A percentile compares a stretch with the other conserved stretches of the same genome.
Conservation (phyloP, 1,140 invertebrate species). For the Eupeodes corollae region DNA sequence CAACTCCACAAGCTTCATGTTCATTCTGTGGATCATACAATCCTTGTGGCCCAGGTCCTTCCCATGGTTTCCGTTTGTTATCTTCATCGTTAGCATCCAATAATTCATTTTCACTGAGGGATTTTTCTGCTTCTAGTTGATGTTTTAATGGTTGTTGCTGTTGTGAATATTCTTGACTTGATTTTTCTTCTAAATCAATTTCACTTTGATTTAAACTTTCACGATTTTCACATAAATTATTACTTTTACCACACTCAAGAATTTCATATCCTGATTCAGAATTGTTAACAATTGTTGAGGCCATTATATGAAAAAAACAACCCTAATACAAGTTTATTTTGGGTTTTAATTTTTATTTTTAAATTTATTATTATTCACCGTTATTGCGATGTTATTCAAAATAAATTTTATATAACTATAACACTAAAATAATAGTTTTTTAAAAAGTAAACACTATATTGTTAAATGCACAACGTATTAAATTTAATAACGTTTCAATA, state of each 20-base stretch:
- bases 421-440: too few relatives aligned
- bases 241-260: slow-evolving; percentile 17
- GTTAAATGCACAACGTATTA: too few relatives aligned
- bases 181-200: not conserved
- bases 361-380: not conserved
- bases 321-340: slow-evolving; percentile 9
- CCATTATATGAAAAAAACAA: slow-evolving; percentile 33
- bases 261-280: slow-evolving; percentile 37
- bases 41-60: slow-evolving; percentile 58
- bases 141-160: not conserved
- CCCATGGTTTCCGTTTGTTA: slow-evolving; percentile 43
- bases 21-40: slow-evolving; percentile 91
- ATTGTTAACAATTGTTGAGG: slow-evolving; percentile 37
- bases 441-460: too few relatives aligned
- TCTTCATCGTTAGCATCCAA: not conserved
- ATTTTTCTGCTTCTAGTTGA: not conserved
- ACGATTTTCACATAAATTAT: slow-evolving; percentile 10
- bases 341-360: slow-evolving; percentile 15
- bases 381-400: too few relatives aligned
- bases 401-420: too few relatives aligned
- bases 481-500: too few relatives aligned
- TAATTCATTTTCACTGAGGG: not conserved
- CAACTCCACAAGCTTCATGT: slow-evolving; percentile 95
- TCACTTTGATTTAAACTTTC: slow-evolving; percentile 1
- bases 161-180: not conserved